Percentiles rank a stretch among this genome's conserved stretches.
Conservation (phyloP, 2,888 invertebrate genomes). For the Carcina quercana region DNA sequence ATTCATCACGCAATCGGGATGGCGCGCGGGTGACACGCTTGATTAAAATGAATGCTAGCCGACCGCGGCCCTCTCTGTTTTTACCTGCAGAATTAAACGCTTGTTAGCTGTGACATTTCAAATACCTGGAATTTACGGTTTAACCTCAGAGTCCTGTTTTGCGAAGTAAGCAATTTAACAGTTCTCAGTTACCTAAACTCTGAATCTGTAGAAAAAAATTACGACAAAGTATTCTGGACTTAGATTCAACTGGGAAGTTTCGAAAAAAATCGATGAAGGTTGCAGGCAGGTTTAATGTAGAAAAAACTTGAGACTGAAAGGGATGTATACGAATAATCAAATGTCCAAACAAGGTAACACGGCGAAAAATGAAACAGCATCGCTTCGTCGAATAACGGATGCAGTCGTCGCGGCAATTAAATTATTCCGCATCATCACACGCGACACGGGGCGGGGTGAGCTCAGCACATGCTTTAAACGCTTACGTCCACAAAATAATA, state of each 20-base stretch:
- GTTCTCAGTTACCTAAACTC: too few relatives aligned
- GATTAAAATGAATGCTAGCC: constrained; percentile 46
- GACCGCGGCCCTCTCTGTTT: constrained; percentile 24
- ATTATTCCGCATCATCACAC: constrained; percentile 58
- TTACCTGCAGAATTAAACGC: constrained; percentile 44
- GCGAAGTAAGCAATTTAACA: too few relatives aligned
- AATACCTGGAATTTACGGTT: constrained; percentile 41
- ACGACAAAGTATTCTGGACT: too few relatives aligned
- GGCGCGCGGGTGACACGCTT: constrained; percentile 30
- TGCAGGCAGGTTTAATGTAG: too few relatives aligned
- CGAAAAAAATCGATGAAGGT: too few relatives aligned
- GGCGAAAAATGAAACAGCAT: constrained; percentile 21
- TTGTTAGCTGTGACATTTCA: constrained; percentile 32
- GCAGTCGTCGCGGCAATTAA: constrained; percentile 53
- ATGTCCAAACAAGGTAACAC: constrained; percentile 14
- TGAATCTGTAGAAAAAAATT: too few relatives aligned
- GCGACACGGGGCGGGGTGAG: constrained; percentile 17
- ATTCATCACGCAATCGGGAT: constrained; percentile 42
- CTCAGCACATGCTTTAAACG: constrained; percentile 19
- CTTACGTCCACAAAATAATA: constrained; percentile 17
- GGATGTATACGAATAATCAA: too few relatives aligned
- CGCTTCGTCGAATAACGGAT: constrained; percentile 25
- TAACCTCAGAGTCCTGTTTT: too few relatives aligned
- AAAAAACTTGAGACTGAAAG: too few relatives aligned
- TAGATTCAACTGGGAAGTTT: too few relatives aligned